phyloP scores from a whole-genome alignment of 2,888 invertebrate genomes.

The Scaeva pyrastri region DNA sequence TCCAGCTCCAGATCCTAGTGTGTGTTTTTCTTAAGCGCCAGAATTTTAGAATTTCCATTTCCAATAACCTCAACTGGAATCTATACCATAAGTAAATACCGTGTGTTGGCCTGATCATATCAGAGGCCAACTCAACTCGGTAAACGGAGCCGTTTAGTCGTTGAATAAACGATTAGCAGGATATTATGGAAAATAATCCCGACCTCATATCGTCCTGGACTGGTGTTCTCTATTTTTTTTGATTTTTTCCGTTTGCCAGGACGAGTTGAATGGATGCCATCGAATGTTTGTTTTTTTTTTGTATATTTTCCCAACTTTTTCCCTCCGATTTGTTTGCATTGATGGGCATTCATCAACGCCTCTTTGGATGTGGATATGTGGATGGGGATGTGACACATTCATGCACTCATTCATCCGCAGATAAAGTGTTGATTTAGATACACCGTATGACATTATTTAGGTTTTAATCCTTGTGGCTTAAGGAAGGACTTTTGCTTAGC shows the following conservation, averaged over 20 bases:
- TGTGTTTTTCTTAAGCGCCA: slow-evolving; percentile 36
- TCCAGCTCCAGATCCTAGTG: too few species aligned
- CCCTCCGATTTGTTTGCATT: slow-evolving; percentile 54
- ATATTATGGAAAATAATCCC: slow-evolving; percentile 71
- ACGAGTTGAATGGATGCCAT: slow-evolving; percentile 30
- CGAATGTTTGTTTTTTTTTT: slow-evolving; percentile 41
- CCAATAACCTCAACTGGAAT: slow-evolving; percentile 33
- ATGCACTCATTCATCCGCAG: slow-evolving; percentile 24
- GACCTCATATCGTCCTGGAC: slow-evolving; percentile 14
- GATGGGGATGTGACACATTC: too few species aligned
- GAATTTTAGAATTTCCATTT: slow-evolving; percentile 28
- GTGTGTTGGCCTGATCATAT: slow-evolving; percentile 23
- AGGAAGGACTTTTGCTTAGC: not conserved
- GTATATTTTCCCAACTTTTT: slow-evolving; percentile 18
- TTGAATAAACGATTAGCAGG: slow-evolving; percentile 72
- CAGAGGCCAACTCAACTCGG: not conserved
- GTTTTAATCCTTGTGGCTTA: slow-evolving; percentile 11
- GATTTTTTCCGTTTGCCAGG: not conserved
- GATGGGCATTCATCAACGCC: slow-evolving; percentile 64
- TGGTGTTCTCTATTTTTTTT: not conserved
- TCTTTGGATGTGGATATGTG: slow-evolving; percentile 44
- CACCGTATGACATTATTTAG: slow-evolving; percentile 16
- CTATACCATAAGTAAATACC: slow-evolving; percentile 30
- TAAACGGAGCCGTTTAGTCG: slow-evolving; percentile 57
- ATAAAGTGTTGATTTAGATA: slow-evolving; percentile 16